Evolutionary conservation across 1,140 invertebrate species (phyloP), one percentile per base, ranked within the genome.

Genomic region (Eubasilissa regina): DNA sequence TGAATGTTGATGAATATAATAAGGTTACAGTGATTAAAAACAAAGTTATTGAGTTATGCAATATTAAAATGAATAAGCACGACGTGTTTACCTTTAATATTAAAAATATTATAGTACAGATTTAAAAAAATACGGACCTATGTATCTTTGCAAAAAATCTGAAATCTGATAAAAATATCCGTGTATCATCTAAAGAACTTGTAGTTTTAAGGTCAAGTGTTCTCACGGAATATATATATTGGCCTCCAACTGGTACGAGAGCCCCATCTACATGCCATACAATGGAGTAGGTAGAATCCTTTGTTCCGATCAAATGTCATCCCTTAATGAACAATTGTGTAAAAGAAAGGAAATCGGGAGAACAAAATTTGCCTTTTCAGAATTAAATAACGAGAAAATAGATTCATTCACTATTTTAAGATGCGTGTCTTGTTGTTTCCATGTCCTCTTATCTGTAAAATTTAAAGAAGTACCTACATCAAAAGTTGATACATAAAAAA

Each of bases 231-330:
- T 19, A 3, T 15, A 17, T 9, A 12, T 8, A 0, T 6, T n/a
- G 4, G 12, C 58, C 0, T 13, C 7, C 13, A 0, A 53, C 11
- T 17, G 4, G 0, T 11, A 8, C 56, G 7, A 7, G 19, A 35
- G 13, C 60, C 60, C 60, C 60, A 44, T 35, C 19, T 25, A 4
- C 56, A 4, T 60, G 25, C 19, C 11, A 64, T 21, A 64, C 60
- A 64, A 64, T 47, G 64, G 43, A n/a, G 48, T 51, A 51, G 11
- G 48, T 51, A 51, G 19, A 11, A 15, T 53, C 48, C 68, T 73
- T 73, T 73, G 68, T 73, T 73, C 15, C 21, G 68, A 73, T 73
- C 68, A 73, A 73, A 73, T 73, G 68, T 73, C 68, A 73, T 55
- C 17, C 68, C 17, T 73, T 47, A 73, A 53, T 73, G 68, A 73